phyloP scores from a whole-genome alignment of 2,888 invertebrate species.

The Apodemia mormo region DNA sequence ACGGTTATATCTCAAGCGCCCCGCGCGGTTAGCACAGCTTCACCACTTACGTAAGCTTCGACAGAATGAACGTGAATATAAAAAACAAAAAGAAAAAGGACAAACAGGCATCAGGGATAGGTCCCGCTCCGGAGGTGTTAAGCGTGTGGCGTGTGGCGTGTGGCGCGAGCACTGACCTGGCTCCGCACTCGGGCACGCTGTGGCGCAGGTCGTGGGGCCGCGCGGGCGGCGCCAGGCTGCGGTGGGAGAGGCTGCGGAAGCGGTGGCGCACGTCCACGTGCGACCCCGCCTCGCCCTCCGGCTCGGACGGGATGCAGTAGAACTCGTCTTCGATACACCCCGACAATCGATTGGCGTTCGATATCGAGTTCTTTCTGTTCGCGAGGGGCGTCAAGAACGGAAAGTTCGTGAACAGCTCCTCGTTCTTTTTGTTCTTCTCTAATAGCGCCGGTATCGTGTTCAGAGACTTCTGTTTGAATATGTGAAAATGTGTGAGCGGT shows the following conservation, averaged over 20 bases:
- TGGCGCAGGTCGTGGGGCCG: slow-evolving; percentile 34
- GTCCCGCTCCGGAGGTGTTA: slow-evolving; percentile 29
- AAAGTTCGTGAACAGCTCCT: slow-evolving; percentile 79
- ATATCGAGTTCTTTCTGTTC: slow-evolving; percentile 71
- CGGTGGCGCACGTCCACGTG: slow-evolving; percentile 54
- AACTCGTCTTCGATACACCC: slow-evolving; percentile 75
- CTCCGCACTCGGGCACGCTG: slow-evolving; percentile 83
- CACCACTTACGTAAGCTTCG: slow-evolving; percentile 14
- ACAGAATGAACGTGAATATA: slow-evolving; percentile 1
- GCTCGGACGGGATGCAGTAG: slow-evolving; percentile 66
- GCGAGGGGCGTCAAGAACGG: slow-evolving; percentile 83
- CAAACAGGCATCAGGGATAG: slow-evolving; percentile 24
- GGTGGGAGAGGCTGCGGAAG: slow-evolving; percentile 51
- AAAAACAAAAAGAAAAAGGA: slow-evolving; percentile 26
- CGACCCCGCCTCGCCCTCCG: slow-evolving; percentile 47
- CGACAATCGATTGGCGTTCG: slow-evolving; percentile 58
- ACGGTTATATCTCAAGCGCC: slow-evolving; percentile 39
- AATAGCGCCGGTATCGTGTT: slow-evolving; percentile 70
- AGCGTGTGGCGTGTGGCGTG: slow-evolving; percentile 86
- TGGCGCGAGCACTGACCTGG: slow-evolving; percentile 87
- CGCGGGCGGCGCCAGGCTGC: slow-evolving; percentile 34
- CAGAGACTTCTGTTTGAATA: slow-evolving; percentile 74
- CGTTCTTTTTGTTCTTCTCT: slow-evolving; percentile 57
- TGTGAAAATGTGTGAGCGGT: slow-evolving; percentile 71
- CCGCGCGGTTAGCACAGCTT: slow-evolving; percentile 10